Conservation (phyloP, 2,797 vertebrate genomes). For the Pseudochirops corinnae region DNA sequence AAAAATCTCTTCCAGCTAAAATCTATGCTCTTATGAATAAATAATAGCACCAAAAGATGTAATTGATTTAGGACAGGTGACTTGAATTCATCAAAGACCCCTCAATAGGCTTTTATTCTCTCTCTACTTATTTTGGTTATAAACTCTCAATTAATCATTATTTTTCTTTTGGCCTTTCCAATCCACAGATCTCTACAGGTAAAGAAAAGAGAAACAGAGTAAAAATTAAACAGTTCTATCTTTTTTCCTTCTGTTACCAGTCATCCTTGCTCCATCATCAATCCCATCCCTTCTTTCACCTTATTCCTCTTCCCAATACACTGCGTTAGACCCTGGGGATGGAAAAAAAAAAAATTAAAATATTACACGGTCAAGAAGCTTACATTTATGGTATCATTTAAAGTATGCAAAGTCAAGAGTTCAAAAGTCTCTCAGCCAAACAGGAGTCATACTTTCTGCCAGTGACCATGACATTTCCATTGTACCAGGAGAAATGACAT, state of each 20-base stretch:
- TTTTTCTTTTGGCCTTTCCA: not conserved
- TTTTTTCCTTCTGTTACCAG: not conserved
- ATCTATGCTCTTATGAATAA: not conserved
- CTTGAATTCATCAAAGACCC: not conserved
- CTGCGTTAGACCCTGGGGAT: not conserved
- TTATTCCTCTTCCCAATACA: not conserved
- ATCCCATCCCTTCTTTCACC: not conserved
- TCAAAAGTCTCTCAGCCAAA: not conserved
- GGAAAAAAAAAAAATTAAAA: not conserved
- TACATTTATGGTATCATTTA: not conserved
- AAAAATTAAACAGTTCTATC: not conserved
- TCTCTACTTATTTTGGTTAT: not conserved
- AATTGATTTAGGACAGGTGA: not conserved
- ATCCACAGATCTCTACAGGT: not conserved
- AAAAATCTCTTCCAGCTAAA: not conserved
- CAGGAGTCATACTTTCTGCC: not conserved
- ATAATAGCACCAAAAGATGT: not conserved
- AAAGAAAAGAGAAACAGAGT: not conserved
- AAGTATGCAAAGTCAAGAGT: not conserved
- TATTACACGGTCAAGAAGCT: not conserved
- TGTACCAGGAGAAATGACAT: not conserved
- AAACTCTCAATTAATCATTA: not conserved
- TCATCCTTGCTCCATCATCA: not conserved
- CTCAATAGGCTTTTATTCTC: not conserved
- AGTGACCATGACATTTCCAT: not conserved